Evolutionary conservation across 2,797 vertebrate genomes (phyloP), one percentile per base, ranked within the genome.

Genomic region (Danio albolineatus): DNA sequence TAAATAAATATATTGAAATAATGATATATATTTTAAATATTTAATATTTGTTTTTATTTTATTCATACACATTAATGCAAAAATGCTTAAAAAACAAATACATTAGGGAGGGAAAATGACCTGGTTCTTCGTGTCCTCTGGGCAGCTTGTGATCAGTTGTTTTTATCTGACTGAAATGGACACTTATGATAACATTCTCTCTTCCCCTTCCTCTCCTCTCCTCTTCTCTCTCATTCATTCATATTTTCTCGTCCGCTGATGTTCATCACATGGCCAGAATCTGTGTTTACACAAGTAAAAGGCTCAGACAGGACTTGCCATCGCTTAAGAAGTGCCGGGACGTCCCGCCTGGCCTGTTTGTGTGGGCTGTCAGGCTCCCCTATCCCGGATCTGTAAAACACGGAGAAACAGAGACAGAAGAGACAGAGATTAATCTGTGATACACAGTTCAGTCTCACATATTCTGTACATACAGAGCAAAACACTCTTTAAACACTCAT

Each of bases 271-370:
- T 76, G 71, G 21, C 65, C 64, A 76, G 38, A 54, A 57, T 75
- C 73, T 72, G 67, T 86, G 83, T 86, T 87, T 86, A 78, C 61
- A 83, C 76, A 80, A 67, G 77, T 60, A 21, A 65, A 77, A 86
- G 67, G 60, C 70, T 78, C 73, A 80, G 70, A 77, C 66, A 39
- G 60, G 49, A 60, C 41, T 59, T 69, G 65, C 72, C 73, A 46
- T 76, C 70, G 53, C 48, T 78, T 83, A 83, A 80, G 79, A 78
- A 65, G 61, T 38, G 36, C 10, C 43, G 9, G 38, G 56, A 21
- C 38, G 46, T 56, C 48, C 62, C 16, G 62, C 60, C 64, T 66
- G 41, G 43, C 41, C 61, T 71, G 77, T 84, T 79, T 72, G 61
- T 59, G 72, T 78, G 80, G 80, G 75, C 86, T 84, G 84, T 74